Evolutionary conservation across 2,888 invertebrate species (phyloP).

Genomic region (Erebia palarica): DNA sequence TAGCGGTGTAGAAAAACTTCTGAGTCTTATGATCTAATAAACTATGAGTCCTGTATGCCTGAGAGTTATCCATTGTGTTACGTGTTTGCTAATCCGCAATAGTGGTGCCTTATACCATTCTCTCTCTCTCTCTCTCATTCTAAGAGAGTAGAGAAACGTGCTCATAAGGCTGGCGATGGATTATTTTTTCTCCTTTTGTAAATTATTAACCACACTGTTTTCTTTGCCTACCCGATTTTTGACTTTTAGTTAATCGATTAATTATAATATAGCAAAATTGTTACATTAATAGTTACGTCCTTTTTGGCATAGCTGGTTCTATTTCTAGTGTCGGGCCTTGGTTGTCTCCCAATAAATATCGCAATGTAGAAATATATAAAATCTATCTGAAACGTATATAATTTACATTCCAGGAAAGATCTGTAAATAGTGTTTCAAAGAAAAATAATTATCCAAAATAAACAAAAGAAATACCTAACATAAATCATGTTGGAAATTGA

Average conservation of each 20-base stretch:
- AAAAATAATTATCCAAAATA: conserved; percentile 6
- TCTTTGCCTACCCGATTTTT: neutral
- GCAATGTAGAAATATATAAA: neutral
- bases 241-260: neutral
- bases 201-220: neutral
- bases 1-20: neutral
- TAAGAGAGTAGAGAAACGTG: too few species aligned
- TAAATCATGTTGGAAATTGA: conserved; percentile 28
- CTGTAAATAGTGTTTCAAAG: neutral
- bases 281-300: neutral
- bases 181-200: neutral
- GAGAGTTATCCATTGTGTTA: too few species aligned
- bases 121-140: too few species aligned
- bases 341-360: neutral
- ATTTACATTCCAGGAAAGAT: neutral
- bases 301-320: too few species aligned
- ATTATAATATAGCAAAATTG: neutral
- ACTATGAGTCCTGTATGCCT: too few species aligned
- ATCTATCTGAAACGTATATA: neutral
- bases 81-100: too few species aligned
- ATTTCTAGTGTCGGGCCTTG: neutral
- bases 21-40: too few species aligned
- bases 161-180: too few species aligned
- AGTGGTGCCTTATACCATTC: too few species aligned
- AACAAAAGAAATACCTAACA: conserved; percentile 15